Evolutionary conservation across 2,888 invertebrate genomes (phyloP).

Genomic region (Nebria brevicollis): DNA sequence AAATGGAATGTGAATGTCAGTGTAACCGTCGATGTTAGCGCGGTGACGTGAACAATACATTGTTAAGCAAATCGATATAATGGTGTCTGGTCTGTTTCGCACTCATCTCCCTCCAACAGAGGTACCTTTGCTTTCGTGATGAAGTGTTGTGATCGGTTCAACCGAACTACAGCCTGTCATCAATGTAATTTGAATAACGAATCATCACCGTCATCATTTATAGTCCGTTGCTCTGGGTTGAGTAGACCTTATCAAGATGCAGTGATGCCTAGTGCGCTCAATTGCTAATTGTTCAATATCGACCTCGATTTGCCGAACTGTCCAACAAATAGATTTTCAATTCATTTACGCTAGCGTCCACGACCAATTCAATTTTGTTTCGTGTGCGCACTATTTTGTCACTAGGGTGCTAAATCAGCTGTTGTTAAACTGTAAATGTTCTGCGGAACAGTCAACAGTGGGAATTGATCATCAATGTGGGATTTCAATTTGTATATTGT

Average conservation of each 20-base stretch:
- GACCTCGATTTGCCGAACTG: not conserved
- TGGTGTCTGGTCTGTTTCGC: not conserved
- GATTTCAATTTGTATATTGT: no score
- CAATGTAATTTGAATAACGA: slow-evolving; percentile 29
- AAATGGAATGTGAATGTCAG: slow-evolving; percentile 41
- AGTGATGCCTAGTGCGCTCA: not conserved
- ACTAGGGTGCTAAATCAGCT: not conserved
- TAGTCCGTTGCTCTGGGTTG: not conserved
- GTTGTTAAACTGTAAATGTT: not conserved
- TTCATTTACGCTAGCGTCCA: not conserved
- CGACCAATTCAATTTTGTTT: not conserved
- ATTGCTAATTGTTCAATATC: not conserved
- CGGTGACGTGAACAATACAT: slow-evolving; percentile 35
- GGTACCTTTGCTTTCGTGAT: not conserved
- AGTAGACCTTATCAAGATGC: not conserved
- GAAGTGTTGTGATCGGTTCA: slow-evolving; percentile 27
- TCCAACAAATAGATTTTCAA: not conserved
- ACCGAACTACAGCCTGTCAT: slow-evolving; percentile 29
- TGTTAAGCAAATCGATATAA: slow-evolving; percentile 40
- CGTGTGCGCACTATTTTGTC: not conserved
- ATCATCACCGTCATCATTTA: slow-evolving; percentile 7
- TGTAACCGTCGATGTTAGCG: not conserved
- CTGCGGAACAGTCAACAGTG: not conserved
- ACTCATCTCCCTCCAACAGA: not conserved
- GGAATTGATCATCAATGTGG: not conserved